Evolutionary conservation across 2,888 invertebrate species (phyloP).

Genomic region (Epiblema foenella): DNA sequence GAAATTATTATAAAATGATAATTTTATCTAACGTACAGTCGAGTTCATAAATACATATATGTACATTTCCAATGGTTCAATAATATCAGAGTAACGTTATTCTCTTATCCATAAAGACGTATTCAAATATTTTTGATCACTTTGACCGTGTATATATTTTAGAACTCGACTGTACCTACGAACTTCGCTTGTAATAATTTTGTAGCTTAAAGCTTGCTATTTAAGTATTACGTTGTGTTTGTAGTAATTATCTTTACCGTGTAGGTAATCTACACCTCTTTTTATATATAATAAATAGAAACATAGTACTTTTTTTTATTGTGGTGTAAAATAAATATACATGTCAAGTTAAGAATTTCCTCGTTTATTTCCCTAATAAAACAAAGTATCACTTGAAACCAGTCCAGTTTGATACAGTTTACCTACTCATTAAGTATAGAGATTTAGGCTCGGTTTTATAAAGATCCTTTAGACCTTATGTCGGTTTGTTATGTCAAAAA

Average conservation of each 20-base stretch:
- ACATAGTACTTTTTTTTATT: conserved; percentile 60
- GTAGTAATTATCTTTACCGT: conserved; percentile 49
- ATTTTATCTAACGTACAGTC: conserved; percentile 36
- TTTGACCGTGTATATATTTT: too few relatives aligned
- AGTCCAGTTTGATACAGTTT: background rate
- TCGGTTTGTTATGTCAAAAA: too few relatives aligned
- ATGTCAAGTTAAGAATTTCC: conserved; percentile 56
- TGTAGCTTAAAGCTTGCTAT: conserved; percentile 58
- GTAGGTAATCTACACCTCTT: conserved; percentile 26
- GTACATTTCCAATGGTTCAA: too few relatives aligned
- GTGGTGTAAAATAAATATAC: conserved; percentile 71
- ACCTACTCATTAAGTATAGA: background rate
- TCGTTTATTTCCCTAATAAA: conserved; percentile 46
- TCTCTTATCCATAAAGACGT: too few relatives aligned
- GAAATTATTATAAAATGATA: conserved; percentile 42
- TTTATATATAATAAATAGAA: conserved; percentile 49
- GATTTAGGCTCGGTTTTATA: too few relatives aligned
- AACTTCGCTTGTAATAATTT: conserved; percentile 40
- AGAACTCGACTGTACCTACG: too few relatives aligned
- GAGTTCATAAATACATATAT: too few relatives aligned
- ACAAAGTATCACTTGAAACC: too few relatives aligned
- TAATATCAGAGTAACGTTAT: too few relatives aligned
- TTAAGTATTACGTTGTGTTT: conserved; percentile 30
- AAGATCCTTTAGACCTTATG: too few relatives aligned
- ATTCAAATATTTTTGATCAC: too few relatives aligned